A percentile compares a stretch with the other conserved stretches of the same genome.
Evolutionary conservation across 2,113 vertebrate genomes (phyloP).

Genomic region (Chaetorhynchus papuensis): DNA sequence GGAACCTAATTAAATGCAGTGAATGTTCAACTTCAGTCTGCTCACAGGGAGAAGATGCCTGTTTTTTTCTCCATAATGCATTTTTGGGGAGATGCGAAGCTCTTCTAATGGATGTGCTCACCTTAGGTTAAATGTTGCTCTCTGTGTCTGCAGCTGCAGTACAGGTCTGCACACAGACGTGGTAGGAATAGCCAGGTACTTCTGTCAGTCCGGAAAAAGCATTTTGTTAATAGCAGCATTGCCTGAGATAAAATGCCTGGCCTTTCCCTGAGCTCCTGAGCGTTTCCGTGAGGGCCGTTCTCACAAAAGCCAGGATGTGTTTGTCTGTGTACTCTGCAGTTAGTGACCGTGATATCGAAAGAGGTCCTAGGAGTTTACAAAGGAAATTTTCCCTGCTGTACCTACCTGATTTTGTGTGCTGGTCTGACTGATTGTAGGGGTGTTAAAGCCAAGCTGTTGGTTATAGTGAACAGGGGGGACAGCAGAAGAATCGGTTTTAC

Average conservation of each 20-base stretch:
- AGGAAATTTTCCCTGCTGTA: not conserved
- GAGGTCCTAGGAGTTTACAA: not conserved
- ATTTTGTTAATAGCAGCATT: not conserved
- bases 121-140: fast-evolving
- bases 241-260: not conserved
- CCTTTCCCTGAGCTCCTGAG: not conserved
- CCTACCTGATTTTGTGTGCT: not conserved
- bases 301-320: not conserved
- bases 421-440: not conserved
- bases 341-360: not conserved
- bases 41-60: not conserved
- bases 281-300: fast-evolving
- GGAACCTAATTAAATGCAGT: not conserved
- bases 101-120: fast-evolving
- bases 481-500: not conserved
- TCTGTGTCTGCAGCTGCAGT: not conserved
- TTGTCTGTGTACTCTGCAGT: not conserved
- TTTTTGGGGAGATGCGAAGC: not conserved
- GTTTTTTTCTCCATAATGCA: fast-evolving
- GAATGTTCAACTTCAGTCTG: not conserved
- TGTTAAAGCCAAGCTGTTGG: not conserved
- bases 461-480: not conserved
- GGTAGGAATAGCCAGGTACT: not conserved
- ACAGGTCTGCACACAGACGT: fast-evolving
- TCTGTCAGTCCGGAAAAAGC: not conserved